phyloP scores from a whole-genome alignment of 2,797 vertebrate species.

The Austrolebias charrua region DNA sequence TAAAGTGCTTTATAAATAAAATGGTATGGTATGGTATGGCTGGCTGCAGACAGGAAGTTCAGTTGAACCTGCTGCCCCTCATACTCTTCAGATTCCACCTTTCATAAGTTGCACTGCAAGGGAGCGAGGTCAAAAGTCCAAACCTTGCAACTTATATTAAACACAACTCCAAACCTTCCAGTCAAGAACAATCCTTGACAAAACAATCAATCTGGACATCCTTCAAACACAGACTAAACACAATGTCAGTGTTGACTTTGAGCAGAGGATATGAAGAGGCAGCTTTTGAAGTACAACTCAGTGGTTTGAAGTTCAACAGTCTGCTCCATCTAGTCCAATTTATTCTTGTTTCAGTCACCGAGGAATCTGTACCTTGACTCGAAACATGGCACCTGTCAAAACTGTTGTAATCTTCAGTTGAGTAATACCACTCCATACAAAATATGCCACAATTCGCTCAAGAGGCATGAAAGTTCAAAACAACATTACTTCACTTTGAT shows the following conservation, averaged over 20 bases:
- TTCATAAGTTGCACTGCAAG: not conserved
- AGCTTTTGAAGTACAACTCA: conserved; percentile 62
- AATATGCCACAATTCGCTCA: conserved; percentile 54
- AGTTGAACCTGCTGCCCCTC: conserved; percentile 11
- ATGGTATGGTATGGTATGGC: too few species aligned
- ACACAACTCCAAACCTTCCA: conserved; percentile 25
- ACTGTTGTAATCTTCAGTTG: conserved; percentile 52
- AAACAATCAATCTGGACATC: conserved; percentile 43
- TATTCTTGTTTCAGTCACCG: conserved; percentile 56
- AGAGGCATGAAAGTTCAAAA: conserved; percentile 43
- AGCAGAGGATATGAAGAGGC: conserved; percentile 45
- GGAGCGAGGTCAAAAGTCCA: conserved; percentile 18
- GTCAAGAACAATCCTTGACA: conserved; percentile 40
- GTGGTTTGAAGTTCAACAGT: conserved; percentile 56
- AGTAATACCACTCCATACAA: conserved; percentile 62
- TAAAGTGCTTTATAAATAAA: too few species aligned
- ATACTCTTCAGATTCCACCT: conserved; percentile 4
- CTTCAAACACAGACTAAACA: conserved; percentile 55
- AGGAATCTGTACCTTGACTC: conserved; percentile 56
- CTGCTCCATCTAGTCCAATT: conserved; percentile 56
- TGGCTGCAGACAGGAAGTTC: too few species aligned
- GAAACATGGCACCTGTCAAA: conserved; percentile 57
- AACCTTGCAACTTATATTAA: conserved; percentile 23
- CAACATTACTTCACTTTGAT: conserved; percentile 34
- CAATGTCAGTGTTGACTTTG: conserved; percentile 57